Percentiles rank a stretch among this genome's conserved stretches.
Evolutionary conservation across 2,113 vertebrate species (phyloP).

Genomic region (Ammodytes marinus): DNA sequence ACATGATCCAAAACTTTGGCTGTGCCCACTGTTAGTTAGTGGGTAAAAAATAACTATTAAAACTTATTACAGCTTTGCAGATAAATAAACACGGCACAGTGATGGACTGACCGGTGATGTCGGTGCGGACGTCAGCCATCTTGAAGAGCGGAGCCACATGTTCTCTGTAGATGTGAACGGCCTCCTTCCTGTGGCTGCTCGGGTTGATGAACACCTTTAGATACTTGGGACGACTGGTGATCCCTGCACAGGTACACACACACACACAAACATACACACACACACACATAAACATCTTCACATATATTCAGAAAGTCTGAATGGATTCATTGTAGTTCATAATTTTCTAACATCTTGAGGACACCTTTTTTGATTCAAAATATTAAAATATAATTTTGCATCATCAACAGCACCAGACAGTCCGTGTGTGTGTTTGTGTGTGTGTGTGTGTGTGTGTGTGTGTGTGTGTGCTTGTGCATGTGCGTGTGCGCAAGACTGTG

Average conservation of each 20-base stretch:
- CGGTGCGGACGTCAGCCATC: slow-evolving; percentile 91
- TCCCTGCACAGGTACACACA: slow-evolving; percentile 79
- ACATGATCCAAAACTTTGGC: neutral
- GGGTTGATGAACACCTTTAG: slow-evolving; percentile 96
- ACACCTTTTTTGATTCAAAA: slow-evolving; percentile 17
- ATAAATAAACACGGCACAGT: neutral
- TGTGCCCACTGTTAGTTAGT: neutral
- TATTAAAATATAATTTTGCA: slow-evolving; percentile 26
- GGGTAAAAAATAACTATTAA: no score
- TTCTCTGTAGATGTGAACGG: slow-evolving; percentile 89
- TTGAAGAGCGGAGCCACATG: slow-evolving; percentile 95
- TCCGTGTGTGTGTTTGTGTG: slow-evolving; percentile 1
- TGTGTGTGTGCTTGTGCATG: neutral
- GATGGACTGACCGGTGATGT: slow-evolving; percentile 90
- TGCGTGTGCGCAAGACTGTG: no score
- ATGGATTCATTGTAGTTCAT: no score
- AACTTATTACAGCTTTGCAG: neutral
- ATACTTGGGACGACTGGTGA: slow-evolving; percentile 89
- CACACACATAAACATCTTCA: neutral
- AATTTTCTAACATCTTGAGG: neutral
- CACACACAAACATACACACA: neutral
- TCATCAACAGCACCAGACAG: slow-evolving; percentile 1
- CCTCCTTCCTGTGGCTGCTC: slow-evolving; percentile 93
- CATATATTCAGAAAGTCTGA: neutral
- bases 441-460: slow-evolving; percentile 4